phyloP scores from a whole-genome alignment of 1,140 invertebrate genomes.

The Littorina saxatilis region DNA sequence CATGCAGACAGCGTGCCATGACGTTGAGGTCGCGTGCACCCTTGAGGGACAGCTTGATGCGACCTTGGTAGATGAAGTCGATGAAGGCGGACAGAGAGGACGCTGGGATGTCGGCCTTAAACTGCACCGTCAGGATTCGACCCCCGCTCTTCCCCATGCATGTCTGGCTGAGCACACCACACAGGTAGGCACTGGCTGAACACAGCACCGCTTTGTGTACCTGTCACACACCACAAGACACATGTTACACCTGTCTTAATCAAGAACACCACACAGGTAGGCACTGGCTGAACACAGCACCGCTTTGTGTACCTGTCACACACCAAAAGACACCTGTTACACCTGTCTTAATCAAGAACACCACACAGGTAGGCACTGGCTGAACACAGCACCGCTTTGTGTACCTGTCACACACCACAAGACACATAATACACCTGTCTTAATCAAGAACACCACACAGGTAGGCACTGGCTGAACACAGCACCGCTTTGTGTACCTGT shows the following conservation, averaged over 20 bases:
- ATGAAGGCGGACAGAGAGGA: slow-evolving; percentile 43
- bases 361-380: background rate
- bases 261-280: background rate
- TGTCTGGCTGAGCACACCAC: slow-evolving; percentile 33
- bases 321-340: too few species aligned
- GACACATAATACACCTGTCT: too few species aligned
- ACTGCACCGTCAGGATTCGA: slow-evolving; percentile 29
- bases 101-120: slow-evolving; percentile 41
- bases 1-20: slow-evolving; percentile 41
- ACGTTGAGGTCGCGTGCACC: slow-evolving; percentile 40
- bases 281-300: too few species aligned
- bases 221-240: background rate
- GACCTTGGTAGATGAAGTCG: slow-evolving; percentile 43
- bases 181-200: slow-evolving; percentile 44
- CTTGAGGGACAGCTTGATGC: slow-evolving; percentile 27
- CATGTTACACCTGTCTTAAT: too few species aligned
- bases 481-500: too few species aligned
- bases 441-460: background rate
- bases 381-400: too few species aligned
- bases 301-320: background rate
- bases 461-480: too few species aligned
- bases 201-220: slow-evolving; percentile 47
- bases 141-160: slow-evolving; percentile 35
- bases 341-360: too few species aligned
- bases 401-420: background rate